Base-by-base conservation (phyloP, 2,888 invertebrate genomes). In the Eumacrocentrus americanus region DNA sequence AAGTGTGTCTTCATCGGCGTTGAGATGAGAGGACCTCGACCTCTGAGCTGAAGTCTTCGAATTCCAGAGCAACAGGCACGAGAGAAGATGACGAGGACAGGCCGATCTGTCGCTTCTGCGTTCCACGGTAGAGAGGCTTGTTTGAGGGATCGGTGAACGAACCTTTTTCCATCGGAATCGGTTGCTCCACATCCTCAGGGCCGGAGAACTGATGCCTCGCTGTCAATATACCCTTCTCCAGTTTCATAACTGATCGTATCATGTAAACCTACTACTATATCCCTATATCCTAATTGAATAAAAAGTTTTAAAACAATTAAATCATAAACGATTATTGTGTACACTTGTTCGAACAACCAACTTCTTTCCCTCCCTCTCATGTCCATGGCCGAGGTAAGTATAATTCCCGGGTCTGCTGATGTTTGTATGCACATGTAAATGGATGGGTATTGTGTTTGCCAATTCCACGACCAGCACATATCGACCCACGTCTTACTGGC, bases 401-500 rank as follows among this genome's bases (percentile, higher is more conserved):
- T 73, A 71, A 73, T 74, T 73, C 71, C 67, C 56, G 63, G 54
- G 57, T 71, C 67, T 62, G 63, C 57, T n/a, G 63, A 66, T 72
- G 72, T 73, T 75, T 75, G 73, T 73, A 73, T 71, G 72, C 71
- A 65, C 73, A 72, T 75, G 75, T 74, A 73, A 75, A 75, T 75
- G 72, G 71, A 60, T 64, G 69, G 69, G 68, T 71, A 75, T 75
- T 73, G 71, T 73, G 72, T 74, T 74, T 75, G 74, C 68, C 67
- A 70, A 73, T 72, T 70, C 68, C 67, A 63, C 67, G 46, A 60
- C 57, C 61, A 48, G 16, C 22, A 53, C 29, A 44, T 53, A 25
- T 53, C 44, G 44, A 20, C 18, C 44, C 20, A 44, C 44, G 18
- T 47, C 12, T 47, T 29, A n/a, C n/a, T 20, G 16, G 20, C 29